Conservation (phyloP, 2,113 vertebrate genomes). For the Equus przewalskii region DNA sequence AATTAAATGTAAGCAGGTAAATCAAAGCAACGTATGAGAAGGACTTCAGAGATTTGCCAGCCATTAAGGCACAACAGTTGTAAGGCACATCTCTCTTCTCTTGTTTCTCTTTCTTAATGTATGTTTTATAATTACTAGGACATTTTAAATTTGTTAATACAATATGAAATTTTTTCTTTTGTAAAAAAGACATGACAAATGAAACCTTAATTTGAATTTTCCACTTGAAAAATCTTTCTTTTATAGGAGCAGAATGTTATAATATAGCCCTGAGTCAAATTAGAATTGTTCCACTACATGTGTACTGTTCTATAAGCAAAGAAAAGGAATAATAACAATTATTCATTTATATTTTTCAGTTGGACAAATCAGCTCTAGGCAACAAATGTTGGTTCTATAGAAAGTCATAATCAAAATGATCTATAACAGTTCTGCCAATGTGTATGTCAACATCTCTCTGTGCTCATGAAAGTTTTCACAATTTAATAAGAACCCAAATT, state of each 20-base stretch:
- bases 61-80: background rate
- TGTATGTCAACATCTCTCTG: background rate
- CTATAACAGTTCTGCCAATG: slow-evolving; percentile 49
- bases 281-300: slow-evolving; percentile 61
- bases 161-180: background rate
- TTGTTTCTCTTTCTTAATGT: background rate
- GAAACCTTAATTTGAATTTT: slow-evolving; percentile 74
- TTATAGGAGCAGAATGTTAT: slow-evolving; percentile 32
- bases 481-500: slow-evolving; percentile 60
- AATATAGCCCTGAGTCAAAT: slow-evolving; percentile 62
- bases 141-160: slow-evolving; percentile 25
- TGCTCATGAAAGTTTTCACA: slow-evolving; percentile 35
- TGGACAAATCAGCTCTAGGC: slow-evolving; percentile 65
- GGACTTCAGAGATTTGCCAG: background rate
- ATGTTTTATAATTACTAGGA: slow-evolving; percentile 46
- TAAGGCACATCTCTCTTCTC: background rate
- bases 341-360: slow-evolving; percentile 68
- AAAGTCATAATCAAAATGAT: slow-evolving; percentile 67
- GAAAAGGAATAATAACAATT: slow-evolving; percentile 49
- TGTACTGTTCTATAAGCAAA: slow-evolving; percentile 63
- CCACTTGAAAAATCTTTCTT: slow-evolving; percentile 65
- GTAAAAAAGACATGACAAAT: slow-evolving; percentile 30
- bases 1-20: background rate
- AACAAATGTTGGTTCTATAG: background rate
- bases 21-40: background rate